Conservation (phyloP, 2,113 vertebrate genomes). For the Trogon surrucura region DNA sequence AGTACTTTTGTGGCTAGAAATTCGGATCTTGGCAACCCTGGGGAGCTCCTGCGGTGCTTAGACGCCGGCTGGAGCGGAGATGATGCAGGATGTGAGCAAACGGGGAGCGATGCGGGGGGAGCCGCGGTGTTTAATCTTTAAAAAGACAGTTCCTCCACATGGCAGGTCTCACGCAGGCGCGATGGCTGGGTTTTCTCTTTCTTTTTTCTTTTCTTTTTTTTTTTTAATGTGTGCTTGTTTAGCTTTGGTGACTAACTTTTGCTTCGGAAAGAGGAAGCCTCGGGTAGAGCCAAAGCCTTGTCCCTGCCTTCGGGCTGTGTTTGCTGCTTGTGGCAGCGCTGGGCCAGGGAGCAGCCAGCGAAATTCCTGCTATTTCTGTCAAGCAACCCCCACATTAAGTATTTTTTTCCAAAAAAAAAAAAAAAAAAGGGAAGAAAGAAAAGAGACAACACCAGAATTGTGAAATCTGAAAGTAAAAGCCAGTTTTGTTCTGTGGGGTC, state of each 20-base stretch:
- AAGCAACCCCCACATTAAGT: neutral
- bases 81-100: slow-evolving; percentile 13
- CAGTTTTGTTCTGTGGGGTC: neutral
- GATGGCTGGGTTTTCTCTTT: neutral
- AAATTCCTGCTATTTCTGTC: neutral
- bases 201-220: neutral
- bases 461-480: slow-evolving; percentile 2
- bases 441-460: neutral
- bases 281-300: neutral
- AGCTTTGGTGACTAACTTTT: neutral
- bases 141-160: neutral
- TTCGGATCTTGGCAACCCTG: neutral
- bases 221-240: fast-evolving
- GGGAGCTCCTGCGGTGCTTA: neutral
- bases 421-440: neutral
- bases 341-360: neutral
- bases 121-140: neutral
- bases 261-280: neutral
- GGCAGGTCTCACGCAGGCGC: neutral
- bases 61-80: neutral
- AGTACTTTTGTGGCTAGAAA: neutral
- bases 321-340: neutral
- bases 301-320: neutral
- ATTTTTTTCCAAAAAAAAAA: neutral
- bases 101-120: neutral